Evolutionary conservation across 2,888 invertebrate genomes (phyloP).

Genomic region (Acanthosepion esculentum): DNA sequence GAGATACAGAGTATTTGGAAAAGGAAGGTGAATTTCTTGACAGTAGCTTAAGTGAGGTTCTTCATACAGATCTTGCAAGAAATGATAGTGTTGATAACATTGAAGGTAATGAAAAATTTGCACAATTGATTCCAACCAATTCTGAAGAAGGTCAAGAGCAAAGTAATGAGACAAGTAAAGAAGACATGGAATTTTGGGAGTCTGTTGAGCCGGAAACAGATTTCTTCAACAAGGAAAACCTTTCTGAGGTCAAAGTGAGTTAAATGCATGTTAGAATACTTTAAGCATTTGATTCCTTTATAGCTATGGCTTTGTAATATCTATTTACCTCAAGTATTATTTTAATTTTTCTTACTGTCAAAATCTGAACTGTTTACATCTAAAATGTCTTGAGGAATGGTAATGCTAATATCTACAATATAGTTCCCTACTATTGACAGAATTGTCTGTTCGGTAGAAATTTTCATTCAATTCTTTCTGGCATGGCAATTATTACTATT

Average conservation of each 20-base stretch:
- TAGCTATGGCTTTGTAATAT: not conserved
- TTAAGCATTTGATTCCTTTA: not conserved
- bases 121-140: not conserved
- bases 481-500: not conserved
- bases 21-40: slow-evolving; percentile 35
- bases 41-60: not conserved
- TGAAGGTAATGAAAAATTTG: not conserved
- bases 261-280: not conserved
- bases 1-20: not conserved
- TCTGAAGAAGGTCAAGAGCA: slow-evolving; percentile 38
- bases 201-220: not conserved
- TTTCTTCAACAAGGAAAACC: not conserved
- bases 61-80: too few species aligned
- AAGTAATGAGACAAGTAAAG: not conserved
- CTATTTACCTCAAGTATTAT: not conserved
- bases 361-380: not conserved
- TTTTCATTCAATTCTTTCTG: not conserved
- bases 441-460: not conserved
- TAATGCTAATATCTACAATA: not conserved
- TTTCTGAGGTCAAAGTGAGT: not conserved
- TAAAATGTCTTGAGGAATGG: not conserved
- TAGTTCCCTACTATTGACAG: not conserved
- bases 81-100: too few species aligned
- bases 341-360: not conserved
- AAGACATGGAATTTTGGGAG: not conserved